Base-by-base conservation (phyloP, 1,140 invertebrate genomes). In the Leptinotarsa undecemlineata region DNA sequence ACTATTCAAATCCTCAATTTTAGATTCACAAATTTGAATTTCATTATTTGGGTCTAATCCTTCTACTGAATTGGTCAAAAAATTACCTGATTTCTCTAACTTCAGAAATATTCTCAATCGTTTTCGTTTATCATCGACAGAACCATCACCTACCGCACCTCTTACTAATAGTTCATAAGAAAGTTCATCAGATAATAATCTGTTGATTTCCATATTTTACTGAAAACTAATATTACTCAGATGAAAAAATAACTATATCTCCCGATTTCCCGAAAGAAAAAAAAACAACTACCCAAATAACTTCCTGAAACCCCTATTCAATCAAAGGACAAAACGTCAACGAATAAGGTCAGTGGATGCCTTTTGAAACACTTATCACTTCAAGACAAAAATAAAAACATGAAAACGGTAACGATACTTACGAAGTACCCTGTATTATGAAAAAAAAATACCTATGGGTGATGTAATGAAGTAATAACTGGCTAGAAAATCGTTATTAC, bases 181-280 rank as follows among this genome's bases (percentile, higher is more conserved):
- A 57, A 57, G 51, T 57, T 57, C 51, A n/a, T 57, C 51, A 17
- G 51, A 57, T n/a, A 17, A 57, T 57, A 57, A 57, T n/a, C 51
- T 57, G n/a, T 57, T 57, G 51, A 57, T n/a, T 57, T 57, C 51
- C 51, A 57, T 57, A 17, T 17, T 57, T n/a, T 5, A 17, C 14
- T 57, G 51, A 57, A 57, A 57, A 57, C 51, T n/a, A 14, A 14
- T 14, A 17, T 57, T 57, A 17, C 51, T n/a, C 51, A n/a, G 51
- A 57, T 17, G 5, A 57, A n/a, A 57, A 57, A 57, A 15, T 26
- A 26, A 26, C 4, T 26, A 26, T 26, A 5, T 26, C 26, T 26
- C 26, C 26, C 26, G 26, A 26, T 26, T 26, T 26, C 26, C 26
- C 26, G 26, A 4, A 17, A 57, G 0, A 57, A 57, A 57, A 6